Evolutionary conservation across 2,113 vertebrate species (phyloP).

Genomic region (Elaphurus davidianus): DNA sequence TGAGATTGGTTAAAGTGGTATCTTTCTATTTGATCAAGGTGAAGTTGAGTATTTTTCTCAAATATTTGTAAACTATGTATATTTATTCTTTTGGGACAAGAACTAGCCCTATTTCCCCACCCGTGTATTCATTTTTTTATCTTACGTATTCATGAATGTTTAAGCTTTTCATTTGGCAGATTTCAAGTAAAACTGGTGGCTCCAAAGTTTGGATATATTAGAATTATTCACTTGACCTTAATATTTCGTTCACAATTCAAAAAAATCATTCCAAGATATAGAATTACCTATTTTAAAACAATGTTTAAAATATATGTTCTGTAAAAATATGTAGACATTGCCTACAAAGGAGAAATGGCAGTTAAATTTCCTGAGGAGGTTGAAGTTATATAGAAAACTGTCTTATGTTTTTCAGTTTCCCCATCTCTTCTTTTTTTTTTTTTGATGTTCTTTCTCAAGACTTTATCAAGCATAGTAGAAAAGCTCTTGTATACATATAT

Average conservation of each 20-base stretch:
- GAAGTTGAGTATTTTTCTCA: slow-evolving; percentile 2
- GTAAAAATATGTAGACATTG: background rate
- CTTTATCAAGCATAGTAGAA: background rate
- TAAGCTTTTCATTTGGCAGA: slow-evolving; percentile 7
- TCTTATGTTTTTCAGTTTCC: background rate
- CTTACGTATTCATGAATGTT: background rate
- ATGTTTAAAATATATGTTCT: slow-evolving; percentile 16
- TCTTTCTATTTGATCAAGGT: background rate
- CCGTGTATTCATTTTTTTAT: background rate
- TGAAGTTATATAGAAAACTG: background rate
- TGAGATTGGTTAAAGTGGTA: background rate
- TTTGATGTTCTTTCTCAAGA: background rate
- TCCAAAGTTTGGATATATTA: background rate
- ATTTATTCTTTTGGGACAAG: background rate
- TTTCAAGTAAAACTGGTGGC: background rate
- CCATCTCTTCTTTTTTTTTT: background rate
- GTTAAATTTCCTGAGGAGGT: background rate
- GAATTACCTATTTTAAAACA: background rate
- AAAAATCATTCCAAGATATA: background rate
- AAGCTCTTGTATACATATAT: background rate
- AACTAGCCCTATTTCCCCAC: background rate
- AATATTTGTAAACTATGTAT: background rate
- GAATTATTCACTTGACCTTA: background rate
- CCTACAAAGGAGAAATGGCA: slow-evolving; percentile 10
- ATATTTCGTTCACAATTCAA: background rate